Percentiles rank a stretch among this genome's conserved stretches.
Evolutionary conservation across 2,113 vertebrate genomes (phyloP).

Genomic region (Tiliqua scincoides): DNA sequence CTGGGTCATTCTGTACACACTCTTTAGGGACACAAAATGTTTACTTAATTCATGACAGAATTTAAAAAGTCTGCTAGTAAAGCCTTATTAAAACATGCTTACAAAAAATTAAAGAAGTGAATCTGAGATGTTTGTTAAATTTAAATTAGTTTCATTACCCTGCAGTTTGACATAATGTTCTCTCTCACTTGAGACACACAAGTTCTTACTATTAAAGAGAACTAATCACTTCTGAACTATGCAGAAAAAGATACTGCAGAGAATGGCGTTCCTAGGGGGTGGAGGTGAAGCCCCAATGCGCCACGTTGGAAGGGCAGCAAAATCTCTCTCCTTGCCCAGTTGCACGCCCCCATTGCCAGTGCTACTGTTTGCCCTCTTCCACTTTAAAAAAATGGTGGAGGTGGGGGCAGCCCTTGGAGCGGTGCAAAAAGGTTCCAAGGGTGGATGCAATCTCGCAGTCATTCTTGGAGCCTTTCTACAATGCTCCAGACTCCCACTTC

Average conservation of each 20-base stretch:
- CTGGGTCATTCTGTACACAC: neutral
- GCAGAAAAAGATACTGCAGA: neutral
- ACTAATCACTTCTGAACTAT: constrained; percentile 26
- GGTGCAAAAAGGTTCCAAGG: too few species aligned
- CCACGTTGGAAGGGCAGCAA: too few species aligned
- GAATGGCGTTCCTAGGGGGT: too few species aligned
- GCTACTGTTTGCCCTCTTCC: too few species aligned
- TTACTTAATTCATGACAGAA: neutral
- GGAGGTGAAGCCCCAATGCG: too few species aligned
- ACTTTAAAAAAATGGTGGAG: too few species aligned
- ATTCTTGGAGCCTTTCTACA: too few species aligned
- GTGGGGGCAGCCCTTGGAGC: too few species aligned
- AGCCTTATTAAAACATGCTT: neutral
- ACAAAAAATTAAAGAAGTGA: neutral
- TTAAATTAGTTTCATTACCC: neutral
- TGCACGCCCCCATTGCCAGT: too few species aligned
- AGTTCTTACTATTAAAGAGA: constrained; percentile 51
- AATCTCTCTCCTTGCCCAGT: too few species aligned
- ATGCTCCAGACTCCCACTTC: too few species aligned
- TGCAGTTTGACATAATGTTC: constrained; percentile 28
- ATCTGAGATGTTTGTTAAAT: neutral
- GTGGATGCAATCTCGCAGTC: too few species aligned
- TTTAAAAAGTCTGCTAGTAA: neutral
- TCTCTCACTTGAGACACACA: neutral
- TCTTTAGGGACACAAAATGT: neutral